Base-by-base conservation (phyloP, 2,113 vertebrate species). In the Calypte anna region DNA sequence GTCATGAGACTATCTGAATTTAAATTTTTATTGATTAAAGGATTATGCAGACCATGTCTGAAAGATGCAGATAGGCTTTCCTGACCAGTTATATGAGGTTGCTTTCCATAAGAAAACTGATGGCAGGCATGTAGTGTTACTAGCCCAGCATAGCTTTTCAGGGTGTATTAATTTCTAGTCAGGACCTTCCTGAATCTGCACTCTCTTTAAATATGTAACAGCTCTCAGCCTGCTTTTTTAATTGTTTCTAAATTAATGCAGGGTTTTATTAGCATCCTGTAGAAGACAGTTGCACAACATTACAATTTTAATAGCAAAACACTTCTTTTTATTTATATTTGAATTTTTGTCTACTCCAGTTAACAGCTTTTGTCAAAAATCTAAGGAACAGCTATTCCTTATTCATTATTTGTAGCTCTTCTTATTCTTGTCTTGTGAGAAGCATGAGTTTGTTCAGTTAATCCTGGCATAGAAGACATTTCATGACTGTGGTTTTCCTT, bases 291-390 rank as follows among this genome's bases (percentile, higher is more conserved):
- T 31, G 31, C 44, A 57, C 8, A 21, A n/a, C 11, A 50, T 62
- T 36, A n/a, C 0, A 0, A 33, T 64, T 6, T 38, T 68, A 40
- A 66, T n/a, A 51, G 12, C 9, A 86, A 80, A 53, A 3, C 2
- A 6, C 5, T 46, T 46, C 4, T 6, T 80, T 43, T 55, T 8
- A 46, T 55, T 53, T 38, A 7, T 19, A 57, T 77, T 66, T 53
- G 4, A 31, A 8, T 5, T 88, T 76, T 59, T 43, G 5, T 11
- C 19, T 21, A 8, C 3, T 67, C 5, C 27, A 55, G 40, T 30
- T 33, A 10, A 25, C 1, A 0, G 3, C 55, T 80, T 12, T 19
- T 25, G 18, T 19, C 21, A 58, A 66, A 76, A 86, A 23, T 19
- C 38, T 5, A 17, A 9, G 2, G 17, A 72, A 10, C 8, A 44